These are phyloP conservation scores for Chymomyza caudatula DNA, from an alignment of 2,888 invertebrate genomes.

Conservation along the genomic window DNA sequence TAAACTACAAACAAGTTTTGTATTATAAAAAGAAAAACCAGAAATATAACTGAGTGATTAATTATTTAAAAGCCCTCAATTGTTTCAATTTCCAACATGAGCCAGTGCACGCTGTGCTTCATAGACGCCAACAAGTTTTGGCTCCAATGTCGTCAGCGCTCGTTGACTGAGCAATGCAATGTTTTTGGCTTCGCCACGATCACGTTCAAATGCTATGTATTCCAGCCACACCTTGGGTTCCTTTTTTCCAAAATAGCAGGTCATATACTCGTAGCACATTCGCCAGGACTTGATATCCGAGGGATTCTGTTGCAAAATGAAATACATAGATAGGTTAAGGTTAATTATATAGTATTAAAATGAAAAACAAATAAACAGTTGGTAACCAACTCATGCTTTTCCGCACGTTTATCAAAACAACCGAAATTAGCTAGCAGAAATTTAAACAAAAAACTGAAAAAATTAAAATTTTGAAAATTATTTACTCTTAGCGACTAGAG, in stretches of 20 bases:
- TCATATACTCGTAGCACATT: constrained; percentile 82
- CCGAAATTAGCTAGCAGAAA: no score
- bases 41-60: no score
- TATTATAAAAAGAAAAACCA: no score
- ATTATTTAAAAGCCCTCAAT: not conserved
- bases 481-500: no score
- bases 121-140: constrained; percentile 43
- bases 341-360: not conserved
- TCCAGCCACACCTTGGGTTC: constrained; percentile 86
- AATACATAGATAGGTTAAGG: constrained; percentile 75
- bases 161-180: constrained; percentile 81
- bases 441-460: no score
- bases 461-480: no score
- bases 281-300: constrained; percentile 80
- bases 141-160: constrained; percentile 81
- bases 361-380: no score
- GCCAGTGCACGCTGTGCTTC: constrained; percentile 52
- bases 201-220: constrained; percentile 84
- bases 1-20: no score
- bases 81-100: constrained; percentile 28
- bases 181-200: constrained; percentile 81
- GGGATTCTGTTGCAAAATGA: constrained; percentile 45
- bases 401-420: no score
- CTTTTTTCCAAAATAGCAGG: constrained; percentile 83
- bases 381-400: no score